A percentile compares a stretch with the other conserved stretches of the same genome.
These are phyloP conservation scores for Platichthys stellatus DNA, from an alignment of 2,113 vertebrate genomes.

Conservation along the genomic window DNA sequence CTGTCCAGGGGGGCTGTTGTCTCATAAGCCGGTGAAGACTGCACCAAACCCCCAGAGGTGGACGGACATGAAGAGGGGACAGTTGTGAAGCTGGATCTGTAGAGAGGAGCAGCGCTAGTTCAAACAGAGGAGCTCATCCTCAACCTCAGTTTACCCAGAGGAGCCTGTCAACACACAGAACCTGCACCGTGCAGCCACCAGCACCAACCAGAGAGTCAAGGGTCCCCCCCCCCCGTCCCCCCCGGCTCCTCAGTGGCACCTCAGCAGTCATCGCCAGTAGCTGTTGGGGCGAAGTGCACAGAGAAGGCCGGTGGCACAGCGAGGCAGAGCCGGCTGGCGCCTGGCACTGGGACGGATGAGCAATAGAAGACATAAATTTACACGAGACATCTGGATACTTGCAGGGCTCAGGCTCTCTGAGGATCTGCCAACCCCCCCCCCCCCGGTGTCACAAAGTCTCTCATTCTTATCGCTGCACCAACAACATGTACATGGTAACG, in stretches of 20 bases:
- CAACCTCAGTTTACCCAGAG: no score
- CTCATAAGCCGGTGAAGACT: background rate
- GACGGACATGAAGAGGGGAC: background rate
- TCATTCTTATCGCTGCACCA: conserved; percentile 30
- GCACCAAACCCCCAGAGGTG: conserved; percentile 7
- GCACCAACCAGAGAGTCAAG: background rate
- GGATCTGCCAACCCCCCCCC: background rate
- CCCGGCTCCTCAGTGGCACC: conserved; percentile 13
- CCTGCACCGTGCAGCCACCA: no score
- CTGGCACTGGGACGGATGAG: conserved; percentile 33
- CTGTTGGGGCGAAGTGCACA: background rate
- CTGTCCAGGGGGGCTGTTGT: background rate
- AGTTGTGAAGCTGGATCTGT: no score
- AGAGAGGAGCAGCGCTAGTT: background rate
- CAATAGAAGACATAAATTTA: conserved; percentile 28
- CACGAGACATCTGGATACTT: conserved; percentile 9
- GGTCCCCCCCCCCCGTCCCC: background rate
- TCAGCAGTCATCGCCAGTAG: background rate
- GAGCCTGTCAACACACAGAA: background rate
- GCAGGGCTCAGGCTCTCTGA: background rate
- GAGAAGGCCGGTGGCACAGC: background rate
- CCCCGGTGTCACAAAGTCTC: conserved; percentile 17
- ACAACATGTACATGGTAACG: conserved; percentile 10
- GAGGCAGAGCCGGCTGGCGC: conserved; percentile 15
- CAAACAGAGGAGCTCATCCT: background rate